phyloP scores from a whole-genome alignment of 2,888 invertebrate genomes.

The Scaptomyza caliginosa region DNA sequence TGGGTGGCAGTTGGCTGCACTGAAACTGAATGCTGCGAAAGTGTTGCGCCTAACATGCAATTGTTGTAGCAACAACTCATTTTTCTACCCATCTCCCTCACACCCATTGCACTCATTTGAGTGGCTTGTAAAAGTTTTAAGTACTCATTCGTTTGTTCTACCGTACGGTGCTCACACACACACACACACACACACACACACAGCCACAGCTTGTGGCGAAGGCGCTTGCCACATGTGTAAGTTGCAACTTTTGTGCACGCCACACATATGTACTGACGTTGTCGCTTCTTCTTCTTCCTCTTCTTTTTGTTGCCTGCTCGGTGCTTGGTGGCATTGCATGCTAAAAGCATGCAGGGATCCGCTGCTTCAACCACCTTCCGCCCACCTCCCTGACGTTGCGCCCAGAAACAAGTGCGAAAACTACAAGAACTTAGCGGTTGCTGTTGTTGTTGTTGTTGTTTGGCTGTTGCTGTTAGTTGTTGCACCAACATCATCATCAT shows the following conservation, averaged over 20 bases:
- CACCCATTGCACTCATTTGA: constrained; percentile 17
- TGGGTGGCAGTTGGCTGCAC: constrained; percentile 11
- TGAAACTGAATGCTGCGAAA: constrained; percentile 59
- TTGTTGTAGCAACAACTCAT: constrained; percentile 37
- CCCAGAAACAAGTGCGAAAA: constrained; percentile 53
- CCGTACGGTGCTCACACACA: constrained; percentile 20
- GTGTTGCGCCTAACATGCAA: constrained; percentile 62
- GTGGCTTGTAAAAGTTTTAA: constrained; percentile 76
- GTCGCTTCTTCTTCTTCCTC: too few relatives aligned
- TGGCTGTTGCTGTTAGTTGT: too few relatives aligned
- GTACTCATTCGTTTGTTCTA: constrained; percentile 62
- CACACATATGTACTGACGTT: constrained; percentile 54
- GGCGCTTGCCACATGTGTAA: constrained; percentile 59
- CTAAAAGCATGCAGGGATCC: constrained; percentile 22
- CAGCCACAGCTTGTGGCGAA: constrained; percentile 44
- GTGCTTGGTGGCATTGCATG: constrained; percentile 22
- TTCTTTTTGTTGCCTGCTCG: constrained; percentile 28
- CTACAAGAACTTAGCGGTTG: constrained; percentile 46
- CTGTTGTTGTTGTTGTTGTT: constrained; percentile 36
- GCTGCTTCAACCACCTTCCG: constrained; percentile 13
- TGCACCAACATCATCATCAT: constrained; percentile 61
- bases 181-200: constrained; percentile 28
- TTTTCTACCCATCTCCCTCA: not conserved
- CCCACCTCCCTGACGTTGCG: not conserved
- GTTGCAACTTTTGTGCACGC: constrained; percentile 74